Evolutionary conservation across 2,888 invertebrate genomes (phyloP).

Genomic region (Elmis aenea): DNA sequence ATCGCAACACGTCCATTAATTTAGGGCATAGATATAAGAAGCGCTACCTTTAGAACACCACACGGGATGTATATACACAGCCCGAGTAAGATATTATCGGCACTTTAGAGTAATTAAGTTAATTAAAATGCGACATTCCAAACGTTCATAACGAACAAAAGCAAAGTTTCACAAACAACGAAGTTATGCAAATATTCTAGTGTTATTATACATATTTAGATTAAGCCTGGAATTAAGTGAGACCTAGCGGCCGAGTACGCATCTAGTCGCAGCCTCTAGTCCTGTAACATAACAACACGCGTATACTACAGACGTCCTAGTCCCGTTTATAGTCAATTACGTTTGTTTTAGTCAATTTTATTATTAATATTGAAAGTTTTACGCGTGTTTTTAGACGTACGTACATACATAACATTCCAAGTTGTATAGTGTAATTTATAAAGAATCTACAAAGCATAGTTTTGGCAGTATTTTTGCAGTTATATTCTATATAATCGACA

Average conservation of each 20-base stretch:
- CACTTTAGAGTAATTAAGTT: slow-evolving; percentile 33
- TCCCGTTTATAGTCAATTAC: slow-evolving; percentile 46
- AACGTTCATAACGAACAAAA: slow-evolving; percentile 38
- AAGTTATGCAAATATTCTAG: slow-evolving; percentile 42
- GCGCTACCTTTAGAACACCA: slow-evolving; percentile 41
- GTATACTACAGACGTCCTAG: slow-evolving; percentile 34
- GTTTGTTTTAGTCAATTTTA: slow-evolving; percentile 30
- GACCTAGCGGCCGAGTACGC: slow-evolving; percentile 28
- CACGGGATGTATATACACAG: slow-evolving; percentile 34
- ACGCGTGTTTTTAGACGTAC: background rate
- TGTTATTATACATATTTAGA: slow-evolving; percentile 29
- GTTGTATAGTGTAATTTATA: slow-evolving; percentile 27
- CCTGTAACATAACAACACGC: too few relatives aligned
- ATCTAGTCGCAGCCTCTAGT: slow-evolving; percentile 42
- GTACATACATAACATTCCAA: slow-evolving; percentile 13
- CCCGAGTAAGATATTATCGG: slow-evolving; percentile 34
- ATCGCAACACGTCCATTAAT: slow-evolving; percentile 50
- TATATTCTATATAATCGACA: slow-evolving; percentile 24
- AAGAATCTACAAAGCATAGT: slow-evolving; percentile 39
- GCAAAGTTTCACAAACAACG: slow-evolving; percentile 50
- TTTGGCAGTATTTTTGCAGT: slow-evolving; percentile 49
- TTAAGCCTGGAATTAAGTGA: slow-evolving; percentile 37
- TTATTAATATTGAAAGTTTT: slow-evolving; percentile 4
- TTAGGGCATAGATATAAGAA: slow-evolving; percentile 35
- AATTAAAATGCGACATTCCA: slow-evolving; percentile 34